Evolutionary conservation across 2,113 vertebrate genomes (phyloP).

Genomic region (Neotragus pygmaeus): DNA sequence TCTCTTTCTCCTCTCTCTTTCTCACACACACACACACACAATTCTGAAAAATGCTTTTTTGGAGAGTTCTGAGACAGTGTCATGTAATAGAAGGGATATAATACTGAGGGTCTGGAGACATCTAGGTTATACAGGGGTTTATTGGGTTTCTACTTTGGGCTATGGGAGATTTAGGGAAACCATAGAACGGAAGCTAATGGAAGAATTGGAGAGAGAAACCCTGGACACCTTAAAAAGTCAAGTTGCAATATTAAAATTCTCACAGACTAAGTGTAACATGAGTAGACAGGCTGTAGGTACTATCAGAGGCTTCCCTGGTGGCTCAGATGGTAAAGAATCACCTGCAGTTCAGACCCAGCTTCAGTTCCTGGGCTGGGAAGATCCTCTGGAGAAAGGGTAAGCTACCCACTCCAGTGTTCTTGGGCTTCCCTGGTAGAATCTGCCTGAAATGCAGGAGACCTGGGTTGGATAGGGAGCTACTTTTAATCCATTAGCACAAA

Average conservation of each 20-base stretch:
- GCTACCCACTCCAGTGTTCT: neutral
- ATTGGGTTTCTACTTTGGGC: neutral
- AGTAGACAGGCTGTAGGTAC: neutral
- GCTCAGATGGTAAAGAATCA: neutral
- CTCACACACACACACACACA: no score
- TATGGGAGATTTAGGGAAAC: neutral
- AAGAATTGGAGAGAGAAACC: neutral
- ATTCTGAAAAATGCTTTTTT: neutral
- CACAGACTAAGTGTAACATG: neutral
- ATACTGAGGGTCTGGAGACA: neutral
- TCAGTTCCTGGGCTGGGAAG: neutral
- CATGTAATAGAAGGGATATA: neutral
- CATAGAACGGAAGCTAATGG: neutral
- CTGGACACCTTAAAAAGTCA: neutral
- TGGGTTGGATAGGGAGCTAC: neutral
- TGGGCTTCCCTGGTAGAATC: neutral
- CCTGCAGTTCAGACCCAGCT: neutral
- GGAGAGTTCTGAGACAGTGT: neutral
- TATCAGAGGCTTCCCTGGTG: neutral
- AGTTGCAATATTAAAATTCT: neutral
- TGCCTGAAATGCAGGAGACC: neutral
- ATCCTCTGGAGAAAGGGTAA: neutral
- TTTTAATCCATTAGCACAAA: neutral
- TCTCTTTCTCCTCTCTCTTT: no score
- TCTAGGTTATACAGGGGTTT: neutral